Base-by-base conservation (phyloP, 1,140 invertebrate genomes). In the Copidosoma floridanum region DNA sequence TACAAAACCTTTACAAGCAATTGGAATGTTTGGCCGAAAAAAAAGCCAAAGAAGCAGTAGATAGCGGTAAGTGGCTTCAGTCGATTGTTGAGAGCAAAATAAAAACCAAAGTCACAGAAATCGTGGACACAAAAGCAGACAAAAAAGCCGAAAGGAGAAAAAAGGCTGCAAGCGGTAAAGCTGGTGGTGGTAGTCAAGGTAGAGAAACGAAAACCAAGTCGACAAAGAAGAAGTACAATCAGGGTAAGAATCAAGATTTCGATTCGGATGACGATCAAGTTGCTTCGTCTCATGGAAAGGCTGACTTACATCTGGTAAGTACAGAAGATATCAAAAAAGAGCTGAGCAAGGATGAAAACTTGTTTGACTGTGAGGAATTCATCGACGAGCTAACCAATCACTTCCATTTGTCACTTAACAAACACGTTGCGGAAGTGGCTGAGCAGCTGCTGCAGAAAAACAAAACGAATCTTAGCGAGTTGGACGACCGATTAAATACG, bases 141-240 rank as follows among this genome's bases (percentile, higher is more conserved):
- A 89, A 86, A 63, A 89, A 91, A 68, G 93, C 97, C 48, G 93
- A 97, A 68, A 81, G 94, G 32, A 84, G 92, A 61, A 94, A 94
- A 70, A 95, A 95, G 76, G 92, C 93, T 2, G 79, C 87, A 26
- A 84, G 85, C 59, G 93, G 93, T 3, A 95, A 95, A 84, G 85
- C 84, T 43, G 93, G 94, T 26, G 94, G 95, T 32, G 94, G 94
- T 12, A 88, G 87, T 27, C 94, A 97, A 80, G 95, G 95, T 1
- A 83, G 95, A 54, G 95, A 98, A 82, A 95, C 94, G 1, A 98
- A 97, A 81, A 97, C 92, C 0, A 97, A 95, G 77, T 90, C 94
- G 6, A 90, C 90, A 0, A 98, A 98, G 70, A 92, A 91, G 70
- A 82, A 82, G 32, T 79, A 82, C 63, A 84, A 86, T 72, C 78